Conservation (phyloP, 2,113 vertebrate species). For the Catharus fuscescens region DNA sequence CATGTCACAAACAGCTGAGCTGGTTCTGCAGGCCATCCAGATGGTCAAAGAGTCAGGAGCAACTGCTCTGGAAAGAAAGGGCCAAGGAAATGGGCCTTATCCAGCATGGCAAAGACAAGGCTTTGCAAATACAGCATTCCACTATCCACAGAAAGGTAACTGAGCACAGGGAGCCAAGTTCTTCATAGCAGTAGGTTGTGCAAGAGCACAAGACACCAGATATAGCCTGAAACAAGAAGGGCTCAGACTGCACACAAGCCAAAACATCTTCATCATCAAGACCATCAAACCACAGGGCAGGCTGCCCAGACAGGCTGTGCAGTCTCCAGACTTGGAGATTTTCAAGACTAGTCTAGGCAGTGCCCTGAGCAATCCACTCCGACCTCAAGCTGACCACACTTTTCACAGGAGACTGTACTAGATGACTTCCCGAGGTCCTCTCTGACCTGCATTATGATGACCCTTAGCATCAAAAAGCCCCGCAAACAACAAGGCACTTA, state of each 20-base stretch:
- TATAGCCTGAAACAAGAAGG: neutral
- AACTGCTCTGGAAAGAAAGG: neutral
- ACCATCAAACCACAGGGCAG: neutral
- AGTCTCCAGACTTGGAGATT: neutral
- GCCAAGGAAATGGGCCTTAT: neutral
- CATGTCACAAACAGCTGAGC: neutral
- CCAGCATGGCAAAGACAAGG: neutral
- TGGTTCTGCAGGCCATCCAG: neutral
- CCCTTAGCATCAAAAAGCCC: neutral
- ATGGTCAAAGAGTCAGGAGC: neutral
- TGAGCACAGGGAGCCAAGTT: neutral
- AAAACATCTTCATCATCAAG: neutral
- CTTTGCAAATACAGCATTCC: neutral
- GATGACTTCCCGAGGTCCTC: neutral
- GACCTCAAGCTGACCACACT: neutral
- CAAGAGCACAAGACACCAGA: neutral
- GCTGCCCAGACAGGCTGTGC: neutral
- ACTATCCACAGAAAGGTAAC: neutral
- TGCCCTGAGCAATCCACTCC: neutral
- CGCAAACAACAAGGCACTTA: neutral
- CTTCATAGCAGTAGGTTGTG: neutral
- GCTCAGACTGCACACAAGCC: neutral
- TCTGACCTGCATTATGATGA: neutral
- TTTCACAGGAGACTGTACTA: neutral
- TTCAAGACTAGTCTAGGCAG: neutral